Base-by-base conservation (phyloP, 2,888 invertebrate genomes). In the Polyommatus iphigenia region DNA sequence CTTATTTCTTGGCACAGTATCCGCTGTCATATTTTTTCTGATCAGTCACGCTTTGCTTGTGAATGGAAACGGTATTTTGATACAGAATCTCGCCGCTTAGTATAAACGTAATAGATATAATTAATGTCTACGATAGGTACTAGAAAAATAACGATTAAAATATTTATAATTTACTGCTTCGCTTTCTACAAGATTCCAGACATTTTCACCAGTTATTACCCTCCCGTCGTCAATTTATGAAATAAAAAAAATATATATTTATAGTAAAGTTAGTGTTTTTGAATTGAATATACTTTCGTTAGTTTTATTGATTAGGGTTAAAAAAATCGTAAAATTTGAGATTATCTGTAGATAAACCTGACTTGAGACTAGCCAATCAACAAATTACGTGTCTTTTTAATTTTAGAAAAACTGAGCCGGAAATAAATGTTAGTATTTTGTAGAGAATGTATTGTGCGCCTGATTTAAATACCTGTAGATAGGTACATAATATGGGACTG, bases 61-160 rank as follows among this genome's bases (percentile, higher is more conserved):
- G 73, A 78, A 78, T 73, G 77, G 72, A 73, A 78, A 78, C 77
- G 77, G 77, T 77, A 77, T 77, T 73, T 75, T 50, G 75, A 75
- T 75, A 75, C 54, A 75, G 50, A 50, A 75, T 75, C 75, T 75
- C 50, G 75, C 24, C 15, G 24, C 75, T 75, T 54, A 32, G 24
- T 54, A 50, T 54, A 75, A 75, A 50, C 18, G 29, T 75, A 50
- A 54, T 75, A 54, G 50, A 24, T 77, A 72, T 72, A 77, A 71
- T 77, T 77, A 77, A 71, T 71, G 67, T 67, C 76, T 71, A 20
- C 41, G 41, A 73, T 67, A 32, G 67, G 29, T 20, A 46, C 46
- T 72, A 3, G 41, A 46, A 73, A 67, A 29, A 29, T 32, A 18
- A 29, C 15, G 29, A 15, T 29, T 15, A 13, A 13, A 67, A 15